Conservation (phyloP, 2,888 invertebrate species). For the Pogonocherus hispidulus region DNA sequence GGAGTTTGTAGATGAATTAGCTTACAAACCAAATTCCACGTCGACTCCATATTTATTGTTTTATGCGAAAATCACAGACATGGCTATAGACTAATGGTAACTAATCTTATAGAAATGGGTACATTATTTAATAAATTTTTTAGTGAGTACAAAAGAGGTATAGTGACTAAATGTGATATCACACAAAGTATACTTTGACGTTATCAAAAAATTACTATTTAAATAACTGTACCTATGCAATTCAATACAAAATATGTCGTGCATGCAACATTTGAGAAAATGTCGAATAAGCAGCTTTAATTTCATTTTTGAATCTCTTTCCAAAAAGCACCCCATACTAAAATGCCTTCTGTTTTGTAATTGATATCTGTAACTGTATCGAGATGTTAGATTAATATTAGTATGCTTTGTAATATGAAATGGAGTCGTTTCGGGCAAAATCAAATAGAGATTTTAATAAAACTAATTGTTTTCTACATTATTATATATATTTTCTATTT, state of each 20-base stretch:
- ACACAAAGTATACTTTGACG: conserved; percentile 43
- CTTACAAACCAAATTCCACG: conserved; percentile 80
- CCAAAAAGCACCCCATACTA: conserved; percentile 13
- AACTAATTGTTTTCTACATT: conserved; percentile 8
- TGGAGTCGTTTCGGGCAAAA: conserved; percentile 25
- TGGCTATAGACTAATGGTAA: conserved; percentile 44
- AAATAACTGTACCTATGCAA: conserved; percentile 44
- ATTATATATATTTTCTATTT: not conserved
- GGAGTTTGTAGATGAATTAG: conserved; percentile 84
- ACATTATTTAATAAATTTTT: conserved; percentile 45
- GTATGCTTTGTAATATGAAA: conserved; percentile 8
- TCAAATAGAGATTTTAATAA: conserved; percentile 29
- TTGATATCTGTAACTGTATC: conserved; percentile 11
- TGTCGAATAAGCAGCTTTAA: conserved; percentile 22
- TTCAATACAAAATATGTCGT: conserved; percentile 15
- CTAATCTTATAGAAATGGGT: conserved; percentile 31
- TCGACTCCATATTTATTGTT: conserved; percentile 91
- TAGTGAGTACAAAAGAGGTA: conserved; percentile 53
- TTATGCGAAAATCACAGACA: conserved; percentile 72
- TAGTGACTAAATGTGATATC: conserved; percentile 59
- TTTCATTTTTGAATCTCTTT: conserved; percentile 19
- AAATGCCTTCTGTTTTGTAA: conserved; percentile 16
- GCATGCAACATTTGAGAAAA: conserved; percentile 10
- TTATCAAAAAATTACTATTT: conserved; percentile 27
- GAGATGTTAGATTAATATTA: conserved; percentile 12